Base-by-base conservation (phyloP, 1,140 invertebrate species). In the Bombus sibiricus region DNA sequence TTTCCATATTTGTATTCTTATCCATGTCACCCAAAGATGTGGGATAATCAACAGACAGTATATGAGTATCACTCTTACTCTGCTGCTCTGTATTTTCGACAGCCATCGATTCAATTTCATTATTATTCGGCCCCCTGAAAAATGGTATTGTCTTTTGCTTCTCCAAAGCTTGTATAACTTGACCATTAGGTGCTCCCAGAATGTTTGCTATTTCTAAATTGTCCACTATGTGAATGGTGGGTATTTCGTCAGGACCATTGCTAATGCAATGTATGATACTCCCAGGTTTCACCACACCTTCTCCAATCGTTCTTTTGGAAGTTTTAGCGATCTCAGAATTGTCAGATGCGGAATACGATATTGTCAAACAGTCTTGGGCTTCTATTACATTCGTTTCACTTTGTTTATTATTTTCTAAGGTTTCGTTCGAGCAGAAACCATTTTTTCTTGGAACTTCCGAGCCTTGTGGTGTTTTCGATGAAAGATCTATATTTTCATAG, bases 161-260 rank as follows among this genome's bases (percentile, higher is more conserved):
- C 32, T 80, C 81, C 34, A 87, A 43, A 34, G 84, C 86, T 15
- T 81, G 76, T 69, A 74, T 68, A n/a, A 92, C 72, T 86, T 92
- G 74, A 86, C 92, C 74, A 2, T 82, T 76, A 10, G 86, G 78
- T 0, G 90, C 78, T 13, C 90, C 89, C 10, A 91, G 34, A 12
- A 90, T 88, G 34, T 90, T 92, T 72, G 88, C 81, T 53, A 88
- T 86, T 18, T 94, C 93, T 37, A 95, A 79, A 83, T 94, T 94
- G 66, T 95, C 94, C 22, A 95, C 93, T 81, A 95, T 95, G 28
- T 95, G 95, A 88, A 95, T 94, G 1, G 94, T 95, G 3, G 95
- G 95, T 59, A 95, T 93, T 32, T 95, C 90, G 47, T 92, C 93
- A 22, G 87, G 87, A 3, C 89, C 88, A 13, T 89, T 92, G 41